Conservation (phyloP, 2,113 vertebrate genomes). For the Nannospalax galili region DNA sequence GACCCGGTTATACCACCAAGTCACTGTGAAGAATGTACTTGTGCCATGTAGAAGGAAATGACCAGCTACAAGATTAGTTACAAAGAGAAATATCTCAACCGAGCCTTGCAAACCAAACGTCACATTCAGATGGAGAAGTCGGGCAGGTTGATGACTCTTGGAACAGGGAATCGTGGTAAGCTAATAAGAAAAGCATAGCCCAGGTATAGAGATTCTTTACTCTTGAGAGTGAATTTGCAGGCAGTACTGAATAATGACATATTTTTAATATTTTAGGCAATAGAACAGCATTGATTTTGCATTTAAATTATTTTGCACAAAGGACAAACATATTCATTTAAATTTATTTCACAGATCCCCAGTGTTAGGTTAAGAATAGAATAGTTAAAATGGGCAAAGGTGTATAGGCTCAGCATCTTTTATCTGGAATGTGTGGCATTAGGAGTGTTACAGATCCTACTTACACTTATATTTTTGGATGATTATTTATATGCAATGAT, state of each 20-base stretch:
- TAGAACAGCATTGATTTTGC: background rate
- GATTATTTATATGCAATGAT: too few species aligned
- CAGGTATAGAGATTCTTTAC: background rate
- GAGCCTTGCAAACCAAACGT: background rate
- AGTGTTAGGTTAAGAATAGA: background rate
- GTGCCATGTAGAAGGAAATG: background rate
- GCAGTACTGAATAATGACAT: background rate
- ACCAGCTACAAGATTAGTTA: background rate
- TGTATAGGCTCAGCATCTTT: background rate
- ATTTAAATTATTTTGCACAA: background rate
- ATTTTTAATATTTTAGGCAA: background rate
- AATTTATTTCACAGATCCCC: background rate
- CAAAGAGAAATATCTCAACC: background rate
- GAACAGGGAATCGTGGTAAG: background rate
- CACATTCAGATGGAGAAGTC: background rate
- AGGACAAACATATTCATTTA: background rate
- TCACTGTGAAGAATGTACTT: background rate
- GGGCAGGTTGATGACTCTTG: background rate
- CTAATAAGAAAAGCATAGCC: background rate
- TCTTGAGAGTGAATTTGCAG: background rate
- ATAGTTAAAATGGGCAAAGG: background rate
- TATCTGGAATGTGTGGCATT: background rate
- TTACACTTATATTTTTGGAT: too few species aligned
- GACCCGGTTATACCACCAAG: too few species aligned
- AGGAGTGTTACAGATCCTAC: background rate